phyloP scores from a whole-genome alignment of 2,888 invertebrate genomes.

The Protophormia terraenovae region DNA sequence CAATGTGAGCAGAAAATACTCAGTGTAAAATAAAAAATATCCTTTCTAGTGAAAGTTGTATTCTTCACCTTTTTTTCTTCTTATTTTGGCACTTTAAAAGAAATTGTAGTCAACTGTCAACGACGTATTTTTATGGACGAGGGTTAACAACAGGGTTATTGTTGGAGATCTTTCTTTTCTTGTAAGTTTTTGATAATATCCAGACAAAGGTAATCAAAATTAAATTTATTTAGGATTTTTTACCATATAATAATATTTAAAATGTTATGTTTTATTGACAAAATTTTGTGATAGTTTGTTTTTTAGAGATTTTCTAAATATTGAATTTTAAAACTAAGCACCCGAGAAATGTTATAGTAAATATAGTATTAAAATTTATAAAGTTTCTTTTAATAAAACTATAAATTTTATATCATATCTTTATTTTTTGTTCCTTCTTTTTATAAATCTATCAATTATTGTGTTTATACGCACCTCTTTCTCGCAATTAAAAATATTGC shows the following conservation, averaged over 20 bases:
- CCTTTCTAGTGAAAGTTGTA: conserved; percentile 58
- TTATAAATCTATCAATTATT: too few relatives aligned
- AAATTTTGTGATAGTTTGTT: neutral
- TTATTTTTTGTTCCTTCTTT: too few relatives aligned
- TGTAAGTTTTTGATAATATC: conserved; percentile 40
- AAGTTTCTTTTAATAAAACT: too few relatives aligned
- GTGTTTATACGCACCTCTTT: too few relatives aligned
- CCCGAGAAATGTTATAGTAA: too few relatives aligned
- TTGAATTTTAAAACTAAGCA: too few relatives aligned
- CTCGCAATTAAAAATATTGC: too few relatives aligned
- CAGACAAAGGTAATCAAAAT: conserved; percentile 65
- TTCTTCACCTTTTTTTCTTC: conserved; percentile 36
- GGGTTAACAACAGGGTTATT: conserved; percentile 75
- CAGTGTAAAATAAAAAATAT: conserved; percentile 18
- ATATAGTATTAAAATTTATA: too few relatives aligned
- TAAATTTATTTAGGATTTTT: conserved; percentile 55
- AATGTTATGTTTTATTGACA: conserved; percentile 1
- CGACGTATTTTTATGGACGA: conserved; percentile 78
- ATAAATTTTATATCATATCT: too few relatives aligned
- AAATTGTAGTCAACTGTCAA: conserved; percentile 76
- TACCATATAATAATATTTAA: conserved; percentile 16
- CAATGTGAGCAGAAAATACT: conserved; percentile 11
- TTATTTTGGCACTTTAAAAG: conserved; percentile 29
- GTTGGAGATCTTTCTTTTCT: conserved; percentile 7
- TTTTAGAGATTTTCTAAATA: too few relatives aligned